Conservation (phyloP, 2,888 invertebrate species). For the Herminia tarsipennalis region DNA sequence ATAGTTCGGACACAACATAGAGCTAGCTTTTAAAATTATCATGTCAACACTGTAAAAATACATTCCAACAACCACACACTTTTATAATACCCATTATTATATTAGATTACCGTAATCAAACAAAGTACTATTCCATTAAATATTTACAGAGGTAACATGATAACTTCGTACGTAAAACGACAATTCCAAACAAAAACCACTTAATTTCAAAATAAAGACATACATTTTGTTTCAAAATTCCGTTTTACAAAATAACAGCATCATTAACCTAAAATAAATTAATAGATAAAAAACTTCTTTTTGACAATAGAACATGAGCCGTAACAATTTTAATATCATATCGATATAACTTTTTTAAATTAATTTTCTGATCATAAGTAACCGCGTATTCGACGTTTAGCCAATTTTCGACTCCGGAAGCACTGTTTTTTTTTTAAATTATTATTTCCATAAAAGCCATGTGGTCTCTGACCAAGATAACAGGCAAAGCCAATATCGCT, state of each 20-base stretch:
- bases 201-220: conserved; percentile 52
- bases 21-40: conserved; percentile 44
- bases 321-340: conserved; percentile 83
- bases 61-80: conserved; percentile 4
- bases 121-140: conserved; percentile 8
- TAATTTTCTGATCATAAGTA: conserved; percentile 61
- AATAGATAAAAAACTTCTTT: conserved; percentile 63
- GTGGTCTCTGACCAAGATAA: conserved; percentile 34
- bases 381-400: conserved; percentile 17
- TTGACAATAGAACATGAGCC: conserved; percentile 69
- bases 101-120: neutral
- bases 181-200: conserved; percentile 54
- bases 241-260: conserved; percentile 71
- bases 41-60: conserved; percentile 37
- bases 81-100: neutral
- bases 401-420: conserved; percentile 4
- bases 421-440: conserved; percentile 9
- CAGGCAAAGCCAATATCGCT: conserved; percentile 31
- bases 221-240: conserved; percentile 54
- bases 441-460: conserved; percentile 16
- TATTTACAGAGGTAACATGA: conserved; percentile 46
- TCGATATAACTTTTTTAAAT: conserved; percentile 71
- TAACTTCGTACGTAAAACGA: conserved; percentile 51
- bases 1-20: conserved; percentile 61
- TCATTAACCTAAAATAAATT: conserved; percentile 79